Evolutionary conservation across 2,113 vertebrate genomes (phyloP).

Genomic region (Pitta sordida): DNA sequence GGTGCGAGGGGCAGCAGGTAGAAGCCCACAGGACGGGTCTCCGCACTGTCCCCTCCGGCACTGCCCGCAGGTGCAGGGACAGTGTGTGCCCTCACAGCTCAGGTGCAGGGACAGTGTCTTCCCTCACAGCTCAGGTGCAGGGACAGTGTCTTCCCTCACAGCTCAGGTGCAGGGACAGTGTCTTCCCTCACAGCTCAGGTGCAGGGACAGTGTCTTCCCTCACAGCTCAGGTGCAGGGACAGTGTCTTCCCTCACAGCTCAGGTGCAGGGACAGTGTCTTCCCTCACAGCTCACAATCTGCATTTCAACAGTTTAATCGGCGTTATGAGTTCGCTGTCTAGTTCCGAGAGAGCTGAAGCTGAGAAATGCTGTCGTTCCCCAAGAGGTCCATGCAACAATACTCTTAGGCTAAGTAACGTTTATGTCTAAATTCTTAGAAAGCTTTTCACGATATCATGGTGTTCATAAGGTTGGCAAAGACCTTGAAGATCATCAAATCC

Average conservation of each 20-base stretch:
- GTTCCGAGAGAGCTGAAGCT: background rate
- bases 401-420: background rate
- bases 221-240: background rate
- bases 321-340: background rate
- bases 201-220: background rate
- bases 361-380: background rate
- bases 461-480: no score
- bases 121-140: background rate
- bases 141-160: background rate
- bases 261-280: background rate
- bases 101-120: no score
- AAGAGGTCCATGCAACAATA: background rate
- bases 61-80: no score
- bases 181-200: no score
- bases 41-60: rapidly evolving
- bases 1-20: background rate
- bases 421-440: background rate
- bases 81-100: background rate
- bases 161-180: no score
- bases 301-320: background rate
- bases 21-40: background rate
- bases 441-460: no score
- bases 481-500: no score
- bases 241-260: background rate
- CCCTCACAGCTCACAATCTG: background rate